Evolutionary conservation across 2,888 invertebrate genomes (phyloP).

Genomic region (Gymnoscelis rufifasciata): DNA sequence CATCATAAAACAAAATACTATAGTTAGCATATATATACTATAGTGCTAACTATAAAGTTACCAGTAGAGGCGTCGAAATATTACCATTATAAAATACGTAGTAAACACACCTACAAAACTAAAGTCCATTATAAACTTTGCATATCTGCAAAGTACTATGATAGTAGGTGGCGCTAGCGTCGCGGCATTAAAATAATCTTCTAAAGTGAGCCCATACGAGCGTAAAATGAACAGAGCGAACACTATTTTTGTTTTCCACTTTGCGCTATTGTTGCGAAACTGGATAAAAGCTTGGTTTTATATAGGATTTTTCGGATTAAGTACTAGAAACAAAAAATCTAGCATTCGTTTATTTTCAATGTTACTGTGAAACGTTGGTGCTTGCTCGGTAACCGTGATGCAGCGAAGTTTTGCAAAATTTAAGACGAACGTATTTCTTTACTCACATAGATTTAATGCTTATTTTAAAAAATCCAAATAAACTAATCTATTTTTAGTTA

Average conservation of each 20-base stretch:
- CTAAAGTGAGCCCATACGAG: slow-evolving; percentile 21
- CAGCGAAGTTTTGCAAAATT: too few relatives aligned
- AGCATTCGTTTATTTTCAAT: too few relatives aligned
- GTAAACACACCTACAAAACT: slow-evolving; percentile 20
- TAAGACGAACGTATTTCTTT: too few relatives aligned
- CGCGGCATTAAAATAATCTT: slow-evolving; percentile 32
- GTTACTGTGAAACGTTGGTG: too few relatives aligned
- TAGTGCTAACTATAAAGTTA: slow-evolving; percentile 16
- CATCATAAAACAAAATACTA: slow-evolving; percentile 7
- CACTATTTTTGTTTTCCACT: slow-evolving; percentile 13
- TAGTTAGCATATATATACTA: slow-evolving; percentile 17
- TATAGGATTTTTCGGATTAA: neutral
- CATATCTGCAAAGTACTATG: slow-evolving; percentile 16
- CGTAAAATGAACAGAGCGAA: slow-evolving; percentile 13
- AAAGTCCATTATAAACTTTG: slow-evolving; percentile 27
- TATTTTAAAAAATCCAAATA: too few relatives aligned
- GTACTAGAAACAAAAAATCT: too few relatives aligned
- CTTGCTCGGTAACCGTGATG: too few relatives aligned
- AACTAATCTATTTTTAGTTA: too few relatives aligned
- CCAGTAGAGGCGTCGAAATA: slow-evolving; percentile 19
- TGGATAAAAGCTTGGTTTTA: slow-evolving; percentile 4
- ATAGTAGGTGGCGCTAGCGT: slow-evolving; percentile 26
- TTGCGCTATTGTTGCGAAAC: slow-evolving; percentile 14
- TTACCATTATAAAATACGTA: slow-evolving; percentile 25
- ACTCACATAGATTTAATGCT: too few relatives aligned